Evolutionary conservation across 2,888 invertebrate species (phyloP), one percentile per base, ranked within the genome.

Genomic region (Acleris literana): DNA sequence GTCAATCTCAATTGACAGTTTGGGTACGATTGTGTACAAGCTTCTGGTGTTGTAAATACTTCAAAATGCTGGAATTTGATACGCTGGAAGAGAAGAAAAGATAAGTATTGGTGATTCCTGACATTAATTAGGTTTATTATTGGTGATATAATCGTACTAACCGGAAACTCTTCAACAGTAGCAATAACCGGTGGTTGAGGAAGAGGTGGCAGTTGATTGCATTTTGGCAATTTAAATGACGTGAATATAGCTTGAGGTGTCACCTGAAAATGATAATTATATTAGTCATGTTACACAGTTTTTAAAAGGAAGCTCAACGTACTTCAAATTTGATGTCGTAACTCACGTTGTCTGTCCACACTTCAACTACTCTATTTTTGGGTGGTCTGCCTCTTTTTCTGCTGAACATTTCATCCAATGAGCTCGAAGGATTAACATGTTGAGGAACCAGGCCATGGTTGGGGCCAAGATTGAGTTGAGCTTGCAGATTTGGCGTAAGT

Each of bases 361-460:
- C 97, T 94, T 98, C 97, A 49, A 98, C 97, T 16, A 98, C 96
- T 0, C 98, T 94, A 85, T 99, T 99, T 91, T 99, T 99, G 16
- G 99, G 99, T n/a, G 99, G 99, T 69, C 99, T 94, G 53, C 99
- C 99, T 39, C 99, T 94, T 79, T 98, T 98, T 68, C 98, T 94
- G 84, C 97, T 96, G 82, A 98, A 98, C 95, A 98, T 97, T 61
- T 97, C 97, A 84, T 98, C 98, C 73, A 97, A 94, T 44, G 97
- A 96, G 69, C 95, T 96, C 5, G 95, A 94, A 39, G 93, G 88
- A 56, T 89, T 92, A 0, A 89, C 80, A 18, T 91, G 92, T 43
- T 90, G 90, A 0, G 89, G 89, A 0, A 85, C 83, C 1, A 88
- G 78, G 29, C 81, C 83, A 49, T 88, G 83, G 54, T 83, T 90